These are phyloP conservation scores for Thecocarcelia acutangulata DNA, from an alignment of 2,888 invertebrate species.

Conservation along the genomic window DNA sequence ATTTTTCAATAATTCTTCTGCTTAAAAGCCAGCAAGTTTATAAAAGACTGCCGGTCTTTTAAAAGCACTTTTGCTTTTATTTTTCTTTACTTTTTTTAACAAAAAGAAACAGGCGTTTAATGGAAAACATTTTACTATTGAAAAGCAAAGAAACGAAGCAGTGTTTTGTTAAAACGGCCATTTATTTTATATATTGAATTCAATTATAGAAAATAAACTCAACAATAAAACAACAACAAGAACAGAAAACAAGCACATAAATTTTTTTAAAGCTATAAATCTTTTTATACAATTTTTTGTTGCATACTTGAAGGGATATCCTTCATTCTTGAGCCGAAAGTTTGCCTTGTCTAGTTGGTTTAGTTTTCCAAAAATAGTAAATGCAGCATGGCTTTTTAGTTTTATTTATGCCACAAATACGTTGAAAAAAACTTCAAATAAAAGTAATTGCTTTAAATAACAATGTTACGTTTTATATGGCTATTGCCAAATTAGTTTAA, in stretches of 20 bases:
- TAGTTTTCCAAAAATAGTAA: too few species aligned
- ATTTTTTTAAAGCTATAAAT: slow-evolving; percentile 57
- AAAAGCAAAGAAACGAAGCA: background rate
- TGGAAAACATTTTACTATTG: slow-evolving; percentile 5
- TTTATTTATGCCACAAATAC: slow-evolving; percentile 4
- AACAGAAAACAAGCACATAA: slow-evolving; percentile 26
- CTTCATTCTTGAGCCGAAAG: slow-evolving; percentile 2
- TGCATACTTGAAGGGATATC: slow-evolving; percentile 14
- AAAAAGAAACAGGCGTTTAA: slow-evolving; percentile 31
- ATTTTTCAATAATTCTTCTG: slow-evolving; percentile 14
- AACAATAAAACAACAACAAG: slow-evolving; percentile 34
- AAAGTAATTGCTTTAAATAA: slow-evolving; percentile 20
- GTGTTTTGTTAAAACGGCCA: slow-evolving; percentile 30
- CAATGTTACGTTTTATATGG: too few species aligned
- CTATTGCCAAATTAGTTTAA: background rate
- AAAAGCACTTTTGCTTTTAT: background rate
- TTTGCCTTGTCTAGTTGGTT: slow-evolving; percentile 37
- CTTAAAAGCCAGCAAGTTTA: background rate
- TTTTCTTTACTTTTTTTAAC: background rate
- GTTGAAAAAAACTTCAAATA: slow-evolving; percentile 10
- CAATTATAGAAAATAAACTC: slow-evolving; percentile 44
- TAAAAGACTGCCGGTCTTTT: background rate
- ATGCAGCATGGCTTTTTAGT: background rate
- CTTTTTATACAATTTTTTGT: slow-evolving; percentile 30
- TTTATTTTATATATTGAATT: slow-evolving; percentile 35